Percentiles rank a stretch among this genome's conserved stretches.
These are phyloP conservation scores for Opisthograptis luteolata DNA, from an alignment of 2,888 invertebrate genomes.

Conservation along the genomic window DNA sequence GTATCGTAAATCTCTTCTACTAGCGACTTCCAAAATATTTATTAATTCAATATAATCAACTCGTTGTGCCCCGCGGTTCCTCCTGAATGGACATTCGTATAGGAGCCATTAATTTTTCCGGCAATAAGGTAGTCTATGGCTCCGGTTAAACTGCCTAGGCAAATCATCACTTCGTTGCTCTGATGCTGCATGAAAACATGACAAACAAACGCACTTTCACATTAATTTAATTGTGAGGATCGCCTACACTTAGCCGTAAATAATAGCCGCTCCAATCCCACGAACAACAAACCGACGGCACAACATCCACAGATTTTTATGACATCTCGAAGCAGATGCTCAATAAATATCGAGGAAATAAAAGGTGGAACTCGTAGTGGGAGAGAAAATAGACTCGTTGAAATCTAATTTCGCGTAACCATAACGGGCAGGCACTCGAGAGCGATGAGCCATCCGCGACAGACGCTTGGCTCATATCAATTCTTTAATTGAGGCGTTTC, in stretches of 20 bases:
- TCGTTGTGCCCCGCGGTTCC: too few species aligned
- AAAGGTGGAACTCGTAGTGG: slow-evolving; percentile 64
- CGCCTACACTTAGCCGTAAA: slow-evolving; percentile 3
- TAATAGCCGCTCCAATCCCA: slow-evolving; percentile 16
- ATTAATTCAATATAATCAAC: too few species aligned
- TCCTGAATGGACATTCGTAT: too few species aligned
- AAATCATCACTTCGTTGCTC: too few species aligned
- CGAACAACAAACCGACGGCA: slow-evolving; percentile 29
- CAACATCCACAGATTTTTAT: slow-evolving; percentile 40
- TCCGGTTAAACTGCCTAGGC: too few species aligned
- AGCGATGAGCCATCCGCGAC: slow-evolving; percentile 80
- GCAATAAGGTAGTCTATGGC: too few species aligned
- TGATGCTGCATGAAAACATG: too few species aligned
- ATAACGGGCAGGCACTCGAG: slow-evolving; percentile 77
- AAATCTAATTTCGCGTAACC: slow-evolving; percentile 85
- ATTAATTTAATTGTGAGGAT: too few species aligned
- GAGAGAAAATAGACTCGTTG: slow-evolving; percentile 79
- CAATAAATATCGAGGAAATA: slow-evolving; percentile 69
- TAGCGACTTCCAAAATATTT: too few species aligned
- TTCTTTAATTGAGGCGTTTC: slow-evolving; percentile 77
- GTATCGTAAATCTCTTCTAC: too few species aligned
- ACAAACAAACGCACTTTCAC: too few species aligned
- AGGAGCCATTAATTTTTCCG: too few species aligned
- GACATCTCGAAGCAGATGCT: slow-evolving; percentile 46
- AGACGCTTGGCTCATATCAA: slow-evolving; percentile 80